phyloP scores from a whole-genome alignment of 2,888 invertebrate species.

The Xanthorhoe designata region DNA sequence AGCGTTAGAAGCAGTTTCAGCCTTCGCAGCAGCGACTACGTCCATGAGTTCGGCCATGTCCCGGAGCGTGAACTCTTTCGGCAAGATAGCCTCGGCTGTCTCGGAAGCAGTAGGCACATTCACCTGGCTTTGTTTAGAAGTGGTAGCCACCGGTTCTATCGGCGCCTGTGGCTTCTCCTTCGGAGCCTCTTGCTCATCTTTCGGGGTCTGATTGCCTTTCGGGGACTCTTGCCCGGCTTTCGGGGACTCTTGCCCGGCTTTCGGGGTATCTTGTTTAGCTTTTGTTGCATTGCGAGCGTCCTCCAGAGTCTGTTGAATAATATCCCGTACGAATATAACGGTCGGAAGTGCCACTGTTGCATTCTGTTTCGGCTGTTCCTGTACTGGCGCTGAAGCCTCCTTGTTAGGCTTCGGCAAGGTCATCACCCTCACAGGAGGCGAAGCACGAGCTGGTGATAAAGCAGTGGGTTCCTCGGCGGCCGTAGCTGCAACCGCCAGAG shows the following conservation, averaged over 20 bases:
- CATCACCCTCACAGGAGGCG: conserved; percentile 12
- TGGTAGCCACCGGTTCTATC: not conserved
- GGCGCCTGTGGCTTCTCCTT: not conserved
- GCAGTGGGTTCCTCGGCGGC: conserved; percentile 18
- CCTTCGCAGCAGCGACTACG: conserved; percentile 4
- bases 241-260: not conserved
- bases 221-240: not conserved
- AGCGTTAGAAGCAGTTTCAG: conserved; percentile 17
- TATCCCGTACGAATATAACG: not conserved
- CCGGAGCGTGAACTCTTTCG: not conserved
- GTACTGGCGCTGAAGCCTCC: not conserved
- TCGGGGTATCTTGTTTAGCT: conserved; percentile 4
- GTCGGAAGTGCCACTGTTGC: not conserved
- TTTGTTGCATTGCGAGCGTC: not conserved
- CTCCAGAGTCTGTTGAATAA: not conserved
- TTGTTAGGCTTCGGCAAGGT: not conserved
- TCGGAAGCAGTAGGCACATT: conserved; percentile 1
- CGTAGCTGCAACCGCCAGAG: conserved; percentile 17
- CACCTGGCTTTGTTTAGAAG: not conserved
- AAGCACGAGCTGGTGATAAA: conserved; percentile 7
- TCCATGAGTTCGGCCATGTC: conserved; percentile 7
- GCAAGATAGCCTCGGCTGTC: not conserved
- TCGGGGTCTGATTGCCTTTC: not conserved
- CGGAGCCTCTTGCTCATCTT: not conserved
- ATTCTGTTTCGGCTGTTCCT: not conserved